phyloP scores from a whole-genome alignment of 2,113 vertebrate genomes.

The Clarias magur region DNA sequence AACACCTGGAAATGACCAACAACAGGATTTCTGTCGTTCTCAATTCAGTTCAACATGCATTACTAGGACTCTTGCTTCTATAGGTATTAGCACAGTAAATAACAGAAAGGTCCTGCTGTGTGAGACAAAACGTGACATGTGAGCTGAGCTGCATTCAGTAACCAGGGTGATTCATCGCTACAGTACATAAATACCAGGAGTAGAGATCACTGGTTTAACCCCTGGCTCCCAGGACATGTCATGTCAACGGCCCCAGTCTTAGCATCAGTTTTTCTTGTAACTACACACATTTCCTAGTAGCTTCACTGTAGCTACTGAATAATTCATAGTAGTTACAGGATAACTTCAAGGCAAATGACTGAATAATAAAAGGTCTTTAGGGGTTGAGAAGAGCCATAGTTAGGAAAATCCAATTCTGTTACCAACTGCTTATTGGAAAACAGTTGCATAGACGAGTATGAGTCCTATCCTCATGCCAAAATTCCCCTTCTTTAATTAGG shows the following conservation, averaged over 20 bases:
- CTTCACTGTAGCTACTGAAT: neutral
- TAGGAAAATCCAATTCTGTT: neutral
- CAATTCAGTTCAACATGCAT: neutral
- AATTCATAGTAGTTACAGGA: neutral
- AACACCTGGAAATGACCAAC: slow-evolving; percentile 38
- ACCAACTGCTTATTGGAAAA: neutral
- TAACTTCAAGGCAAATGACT: neutral
- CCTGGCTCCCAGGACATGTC: neutral
- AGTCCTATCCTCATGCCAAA: neutral
- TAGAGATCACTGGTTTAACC: neutral
- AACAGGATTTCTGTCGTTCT: neutral
- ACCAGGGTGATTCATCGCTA: neutral
- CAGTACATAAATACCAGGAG: neutral
- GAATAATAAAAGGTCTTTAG: neutral
- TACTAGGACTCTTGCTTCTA: neutral
- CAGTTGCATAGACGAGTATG: neutral
- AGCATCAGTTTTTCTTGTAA: neutral
- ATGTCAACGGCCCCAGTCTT: neutral
- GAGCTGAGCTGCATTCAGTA: neutral
- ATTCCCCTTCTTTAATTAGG: neutral
- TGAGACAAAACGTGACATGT: neutral
- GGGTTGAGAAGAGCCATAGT: neutral
- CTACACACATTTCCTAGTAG: neutral
- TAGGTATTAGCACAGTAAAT: neutral
- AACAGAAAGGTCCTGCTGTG: neutral